Percentiles rank a stretch among this genome's conserved stretches.
phyloP scores from a whole-genome alignment of 2,797 vertebrate species.

The Hypotaenidia philippensis region DNA sequence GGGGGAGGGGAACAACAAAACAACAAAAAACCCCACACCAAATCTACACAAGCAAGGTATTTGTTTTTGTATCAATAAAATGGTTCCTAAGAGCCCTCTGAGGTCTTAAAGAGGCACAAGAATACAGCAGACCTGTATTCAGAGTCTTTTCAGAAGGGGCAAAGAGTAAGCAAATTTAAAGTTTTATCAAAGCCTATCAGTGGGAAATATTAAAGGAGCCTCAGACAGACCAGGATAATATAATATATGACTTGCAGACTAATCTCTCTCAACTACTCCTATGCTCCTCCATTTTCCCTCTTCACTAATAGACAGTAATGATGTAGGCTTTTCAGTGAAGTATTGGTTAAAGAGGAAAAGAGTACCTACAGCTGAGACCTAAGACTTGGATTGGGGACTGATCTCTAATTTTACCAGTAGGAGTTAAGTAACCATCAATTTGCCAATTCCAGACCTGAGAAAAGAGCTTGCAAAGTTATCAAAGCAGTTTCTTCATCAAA shows the following conservation, averaged over 20 bases:
- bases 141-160: background rate
- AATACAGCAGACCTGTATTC: background rate
- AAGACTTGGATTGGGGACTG: conserved; percentile 43
- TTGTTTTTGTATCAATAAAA: background rate
- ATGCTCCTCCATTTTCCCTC: background rate
- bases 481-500: conserved; percentile 59
- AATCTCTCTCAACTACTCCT: background rate
- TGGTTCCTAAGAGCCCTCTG: background rate
- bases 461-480: conserved; percentile 40
- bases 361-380: conserved; percentile 62
- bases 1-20: background rate
- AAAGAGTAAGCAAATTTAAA: background rate
- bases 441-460: conserved; percentile 22
- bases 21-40: no score
- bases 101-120: background rate
- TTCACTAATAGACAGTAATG: conserved; percentile 24
- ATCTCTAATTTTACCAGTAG: conserved; percentile 58
- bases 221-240: background rate
- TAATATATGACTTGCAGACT: background rate
- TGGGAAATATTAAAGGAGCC: background rate
- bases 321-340: conserved; percentile 53
- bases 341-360: conserved; percentile 31
- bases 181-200: background rate
- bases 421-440: conserved; percentile 54
- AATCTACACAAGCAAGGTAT: rapidly evolving